These are phyloP conservation scores for Syngnathus scovelli DNA, from an alignment of 2,113 vertebrate genomes.

Conservation along the genomic window DNA sequence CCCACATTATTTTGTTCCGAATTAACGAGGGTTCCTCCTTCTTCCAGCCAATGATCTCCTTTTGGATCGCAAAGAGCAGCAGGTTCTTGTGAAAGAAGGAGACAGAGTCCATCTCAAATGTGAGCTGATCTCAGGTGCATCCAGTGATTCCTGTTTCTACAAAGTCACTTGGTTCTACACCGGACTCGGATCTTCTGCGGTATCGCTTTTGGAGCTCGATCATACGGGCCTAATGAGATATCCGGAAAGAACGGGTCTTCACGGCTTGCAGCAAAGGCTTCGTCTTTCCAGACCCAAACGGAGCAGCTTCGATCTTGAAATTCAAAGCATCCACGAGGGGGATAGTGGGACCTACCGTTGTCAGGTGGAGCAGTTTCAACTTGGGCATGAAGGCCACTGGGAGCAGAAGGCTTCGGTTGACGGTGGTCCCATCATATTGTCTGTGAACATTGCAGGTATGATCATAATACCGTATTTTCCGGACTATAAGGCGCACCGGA, in stretches of 20 bases:
- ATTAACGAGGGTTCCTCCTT: neutral
- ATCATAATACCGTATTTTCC: neutral
- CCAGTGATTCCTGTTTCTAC: constrained; percentile 39
- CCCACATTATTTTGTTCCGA: neutral
- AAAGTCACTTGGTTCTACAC: constrained; percentile 53
- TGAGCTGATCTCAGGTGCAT: constrained; percentile 32
- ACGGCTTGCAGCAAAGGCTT: constrained; percentile 42
- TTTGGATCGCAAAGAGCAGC: constrained; percentile 18
- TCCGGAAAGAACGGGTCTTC: neutral
- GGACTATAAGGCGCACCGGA: no score
- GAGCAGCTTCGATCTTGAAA: constrained; percentile 42
- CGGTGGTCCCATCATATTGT: constrained; percentile 37
- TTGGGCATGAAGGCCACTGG: constrained; percentile 42
- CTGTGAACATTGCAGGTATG: constrained; percentile 54
- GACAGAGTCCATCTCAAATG: constrained; percentile 41
- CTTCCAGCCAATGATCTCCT: constrained; percentile 43
- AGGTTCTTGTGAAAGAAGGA: constrained; percentile 33
- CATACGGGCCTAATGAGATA: constrained; percentile 52
- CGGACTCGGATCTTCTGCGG: neutral
- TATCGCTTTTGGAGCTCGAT: constrained; percentile 40
- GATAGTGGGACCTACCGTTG: constrained; percentile 63
- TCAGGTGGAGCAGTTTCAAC: constrained; percentile 56
- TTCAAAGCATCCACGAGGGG: constrained; percentile 32
- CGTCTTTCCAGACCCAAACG: constrained; percentile 44
- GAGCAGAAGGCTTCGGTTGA: constrained; percentile 38